phyloP scores from a whole-genome alignment of 2,888 invertebrate species.

The Drosophila emarginata region DNA sequence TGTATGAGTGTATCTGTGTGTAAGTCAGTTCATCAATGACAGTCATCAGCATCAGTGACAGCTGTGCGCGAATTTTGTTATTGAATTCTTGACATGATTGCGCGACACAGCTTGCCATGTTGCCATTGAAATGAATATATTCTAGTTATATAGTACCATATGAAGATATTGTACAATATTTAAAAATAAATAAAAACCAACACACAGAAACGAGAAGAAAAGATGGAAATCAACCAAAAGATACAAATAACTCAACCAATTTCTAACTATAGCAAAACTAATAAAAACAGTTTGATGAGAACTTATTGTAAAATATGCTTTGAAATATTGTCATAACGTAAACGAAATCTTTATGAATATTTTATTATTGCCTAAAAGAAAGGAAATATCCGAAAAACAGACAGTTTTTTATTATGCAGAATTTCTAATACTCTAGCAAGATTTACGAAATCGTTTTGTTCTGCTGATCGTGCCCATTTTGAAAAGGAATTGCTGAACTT shows the following conservation, averaged over 20 bases:
- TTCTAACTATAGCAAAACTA: conserved; percentile 20
- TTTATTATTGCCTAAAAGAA: conserved; percentile 75
- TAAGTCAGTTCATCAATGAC: conserved; percentile 66
- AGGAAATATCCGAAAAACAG: conserved; percentile 8
- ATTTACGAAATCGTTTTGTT: too few species aligned
- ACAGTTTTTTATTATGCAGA: neutral
- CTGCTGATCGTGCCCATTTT: too few species aligned
- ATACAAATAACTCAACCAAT: conserved; percentile 42
- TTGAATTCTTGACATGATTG: conserved; percentile 78
- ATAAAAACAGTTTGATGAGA: conserved; percentile 41
- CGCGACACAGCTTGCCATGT: conserved; percentile 65
- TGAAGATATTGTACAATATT: conserved; percentile 7
- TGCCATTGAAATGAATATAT: conserved; percentile 60
- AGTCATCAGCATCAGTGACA: conserved; percentile 64
- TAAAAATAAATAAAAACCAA: neutral
- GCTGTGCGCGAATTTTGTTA: conserved; percentile 71
- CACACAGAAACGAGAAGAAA: neutral
- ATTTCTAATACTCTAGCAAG: neutral
- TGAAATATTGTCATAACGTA: conserved; percentile 46
- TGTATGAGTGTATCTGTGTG: conserved; percentile 30
- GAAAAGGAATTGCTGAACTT: too few species aligned
- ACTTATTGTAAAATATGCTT: conserved; percentile 56
- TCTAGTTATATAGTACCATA: conserved; percentile 32
- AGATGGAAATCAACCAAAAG: neutral
- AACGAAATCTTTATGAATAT: conserved; percentile 77